Evolutionary conservation across 30 jellyfish, hydroid and myxozoan genomes (phyloP).

Genomic region (Morbakka virulenta): DNA sequence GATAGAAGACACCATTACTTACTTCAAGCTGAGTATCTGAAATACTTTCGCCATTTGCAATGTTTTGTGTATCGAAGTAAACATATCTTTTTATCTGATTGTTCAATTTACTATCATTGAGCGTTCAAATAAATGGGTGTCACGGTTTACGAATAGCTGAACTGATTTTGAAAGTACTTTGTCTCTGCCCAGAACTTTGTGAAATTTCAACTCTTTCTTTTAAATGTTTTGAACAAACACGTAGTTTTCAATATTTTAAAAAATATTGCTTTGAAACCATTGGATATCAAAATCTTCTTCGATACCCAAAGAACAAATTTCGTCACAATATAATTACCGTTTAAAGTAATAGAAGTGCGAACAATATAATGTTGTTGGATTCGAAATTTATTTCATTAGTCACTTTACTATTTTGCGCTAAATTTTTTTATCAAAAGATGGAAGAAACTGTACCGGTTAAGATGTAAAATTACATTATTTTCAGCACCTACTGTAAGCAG

Average conservation of each 20-base stretch:
- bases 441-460: constrained; percentile 5
- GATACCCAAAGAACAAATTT: constrained; percentile 29
- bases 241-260: not conserved
- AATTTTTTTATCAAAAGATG: not conserved
- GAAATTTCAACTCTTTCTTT: constrained; percentile 12
- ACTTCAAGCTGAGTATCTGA: constrained; percentile 3
- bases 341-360: constrained; percentile 5
- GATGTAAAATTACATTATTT: constrained; percentile 1
- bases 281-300: constrained; percentile 4
- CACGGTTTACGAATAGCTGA: constrained; percentile 20
- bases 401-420: constrained; percentile 17
- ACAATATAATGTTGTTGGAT: constrained; percentile 6
- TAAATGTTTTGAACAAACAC: not conserved
- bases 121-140: constrained; percentile 23
- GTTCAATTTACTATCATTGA: not conserved
- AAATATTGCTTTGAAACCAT: not conserved
- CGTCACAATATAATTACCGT: not conserved
- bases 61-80: too few relatives aligned
- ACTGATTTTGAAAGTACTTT: constrained; percentile 9
- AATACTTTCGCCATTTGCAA: not conserved
- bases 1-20: constrained; percentile 1
- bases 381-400: not conserved
- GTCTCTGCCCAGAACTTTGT: constrained; percentile 6
- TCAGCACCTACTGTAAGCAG: constrained; percentile 22
- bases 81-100: not conserved